phyloP scores from a whole-genome alignment of 2,888 invertebrate species.

The Cosmopolites sordidus region DNA sequence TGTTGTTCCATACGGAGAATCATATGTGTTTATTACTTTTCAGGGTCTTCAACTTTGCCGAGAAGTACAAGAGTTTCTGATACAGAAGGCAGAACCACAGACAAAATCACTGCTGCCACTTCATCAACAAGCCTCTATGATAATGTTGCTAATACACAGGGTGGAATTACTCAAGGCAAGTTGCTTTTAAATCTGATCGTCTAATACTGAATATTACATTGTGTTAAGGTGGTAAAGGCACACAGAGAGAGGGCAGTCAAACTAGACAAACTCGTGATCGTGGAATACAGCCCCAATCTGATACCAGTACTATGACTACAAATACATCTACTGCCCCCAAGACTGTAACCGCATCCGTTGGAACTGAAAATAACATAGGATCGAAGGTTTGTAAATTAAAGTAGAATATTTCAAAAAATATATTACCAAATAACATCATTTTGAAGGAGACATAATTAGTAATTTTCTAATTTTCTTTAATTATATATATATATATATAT shows the following conservation, averaged over 20 bases:
- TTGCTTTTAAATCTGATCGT: not conserved
- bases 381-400: constrained; percentile 56
- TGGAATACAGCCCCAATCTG: constrained; percentile 63
- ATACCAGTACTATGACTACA: constrained; percentile 65
- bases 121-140: constrained; percentile 85
- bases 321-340: constrained; percentile 61
- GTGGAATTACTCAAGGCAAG: constrained; percentile 43
- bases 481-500: too few relatives aligned
- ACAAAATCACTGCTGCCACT: constrained; percentile 79
- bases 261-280: constrained; percentile 46
- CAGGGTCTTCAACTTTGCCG: constrained; percentile 81
- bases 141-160: constrained; percentile 58
- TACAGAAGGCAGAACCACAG: constrained; percentile 55
- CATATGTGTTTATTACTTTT: too few relatives aligned
- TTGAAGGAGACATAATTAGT: too few relatives aligned
- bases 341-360: constrained; percentile 63
- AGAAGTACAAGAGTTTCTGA: constrained; percentile 65
- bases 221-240: constrained; percentile 47
- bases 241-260: constrained; percentile 46
- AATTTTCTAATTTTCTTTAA: too few relatives aligned
- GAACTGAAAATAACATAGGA: constrained; percentile 67
- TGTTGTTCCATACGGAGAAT: too few relatives aligned
- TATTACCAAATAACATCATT: too few relatives aligned
- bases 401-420: too few relatives aligned
- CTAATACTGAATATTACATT: not conserved